Conservation (phyloP, 2,888 invertebrate genomes). For the Caenorhabditis sp. region DNA sequence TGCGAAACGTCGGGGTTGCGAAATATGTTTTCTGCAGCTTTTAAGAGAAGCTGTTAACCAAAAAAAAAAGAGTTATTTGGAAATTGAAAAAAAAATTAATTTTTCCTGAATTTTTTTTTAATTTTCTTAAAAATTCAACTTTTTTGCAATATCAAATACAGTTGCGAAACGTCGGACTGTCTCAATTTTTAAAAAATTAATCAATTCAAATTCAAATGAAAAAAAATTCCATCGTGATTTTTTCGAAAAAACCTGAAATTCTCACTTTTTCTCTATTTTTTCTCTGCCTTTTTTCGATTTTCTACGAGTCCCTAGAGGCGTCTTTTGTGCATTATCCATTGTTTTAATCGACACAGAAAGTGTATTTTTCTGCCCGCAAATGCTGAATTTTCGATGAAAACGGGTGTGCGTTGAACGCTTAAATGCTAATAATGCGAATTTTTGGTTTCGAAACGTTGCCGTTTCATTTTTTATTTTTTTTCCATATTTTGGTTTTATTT, state of each 20-base stretch:
- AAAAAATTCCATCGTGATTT: neutral
- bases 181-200: too few species aligned
- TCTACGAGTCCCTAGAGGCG: neutral
- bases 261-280: neutral
- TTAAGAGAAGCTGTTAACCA: too few species aligned
- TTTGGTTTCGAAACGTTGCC: neutral
- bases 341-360: neutral
- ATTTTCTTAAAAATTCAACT: slow-evolving; percentile 11
- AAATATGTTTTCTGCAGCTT: too few species aligned
- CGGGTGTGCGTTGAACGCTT: too few species aligned
- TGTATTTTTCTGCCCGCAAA: neutral
- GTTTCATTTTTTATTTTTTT: too few species aligned
- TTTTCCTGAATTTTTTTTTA: too few species aligned
- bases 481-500: too few species aligned
- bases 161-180: too few species aligned
- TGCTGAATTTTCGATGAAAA: slow-evolving; percentile 1
- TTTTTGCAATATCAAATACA: neutral
- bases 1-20: too few species aligned
- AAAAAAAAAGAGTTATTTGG: too few species aligned
- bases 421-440: neutral
- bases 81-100: too few species aligned
- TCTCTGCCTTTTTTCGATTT: too few species aligned
- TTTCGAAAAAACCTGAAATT: neutral
- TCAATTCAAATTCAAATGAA: neutral
- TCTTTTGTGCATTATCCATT: neutral